Evolutionary conservation across 1,140 invertebrate species (phyloP), one percentile per base, ranked within the genome.

Genomic region (Drepana arcuata): DNA sequence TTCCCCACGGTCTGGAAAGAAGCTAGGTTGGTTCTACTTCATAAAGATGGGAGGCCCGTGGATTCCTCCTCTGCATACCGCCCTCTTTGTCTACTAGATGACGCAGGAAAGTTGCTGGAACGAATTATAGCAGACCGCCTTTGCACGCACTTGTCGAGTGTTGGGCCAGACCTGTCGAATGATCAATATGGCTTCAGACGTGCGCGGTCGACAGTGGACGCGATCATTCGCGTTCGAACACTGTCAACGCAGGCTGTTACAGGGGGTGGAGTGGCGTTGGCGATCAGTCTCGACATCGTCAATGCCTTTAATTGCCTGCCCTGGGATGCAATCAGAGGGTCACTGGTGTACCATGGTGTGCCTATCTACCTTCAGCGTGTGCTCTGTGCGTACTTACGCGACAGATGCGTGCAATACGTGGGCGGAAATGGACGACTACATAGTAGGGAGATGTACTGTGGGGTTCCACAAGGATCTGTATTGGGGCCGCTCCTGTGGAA

Each of bases 41-140:
- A n/a, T n/a, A 65, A 57, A 36, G 14, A 25, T 7, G 42, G 45
- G 1, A 39, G 38, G 15, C 12, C 35, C 9, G 31, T 23, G 12
- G 39, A 37, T 6, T 33, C 34, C 2, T 37, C 56, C 5, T 45
- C 38, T 0, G 44, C 55, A 1, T 71, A 58, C 36, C 35, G 72
- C 23, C 69, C 69, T 1, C 29, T 73, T 1, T 61, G 58, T 26
- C 40, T 75, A 21, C 34, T 73, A 11, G 15, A 39, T 32, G 40
- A 43, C 1, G 16, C 27, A 6, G 34, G 46, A 2, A 48, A 48
- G 5, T 14, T 41, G 1, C 25, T 45, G 10, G 43, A 46, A 15
- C 26, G 43, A 11, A 35, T 46, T 4, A 33, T 41, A 7, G 30
- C 30, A 13, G 9, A 2, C 29, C 29, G 47, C n/a, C 15, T 43